Evolutionary conservation across 2,888 invertebrate genomes (phyloP).

Genomic region (Eilema depressum): DNA sequence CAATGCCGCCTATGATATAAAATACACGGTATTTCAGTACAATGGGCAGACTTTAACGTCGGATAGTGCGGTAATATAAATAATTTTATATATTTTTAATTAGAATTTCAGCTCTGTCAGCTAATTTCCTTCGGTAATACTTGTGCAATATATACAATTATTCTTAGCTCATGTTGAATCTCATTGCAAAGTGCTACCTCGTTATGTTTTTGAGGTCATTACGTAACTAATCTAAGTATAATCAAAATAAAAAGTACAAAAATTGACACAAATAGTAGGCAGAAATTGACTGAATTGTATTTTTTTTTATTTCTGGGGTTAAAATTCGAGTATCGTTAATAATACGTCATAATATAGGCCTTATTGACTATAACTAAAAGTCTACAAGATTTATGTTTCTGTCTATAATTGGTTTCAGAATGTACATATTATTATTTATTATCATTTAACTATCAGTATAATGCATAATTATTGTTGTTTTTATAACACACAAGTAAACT

Average conservation of each 20-base stretch:
- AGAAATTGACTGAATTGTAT: too few species aligned
- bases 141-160: background rate
- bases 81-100: background rate
- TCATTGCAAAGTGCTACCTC: background rate
- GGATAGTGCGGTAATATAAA: background rate
- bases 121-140: background rate
- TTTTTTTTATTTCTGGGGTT: too few species aligned
- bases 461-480: background rate
- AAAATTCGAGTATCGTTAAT: too few species aligned
- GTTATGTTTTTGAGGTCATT: background rate
- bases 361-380: too few species aligned
- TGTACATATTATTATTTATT: background rate
- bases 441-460: background rate
- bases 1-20: too few species aligned
- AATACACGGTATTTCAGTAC: background rate
- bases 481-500: background rate
- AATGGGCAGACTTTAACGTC: background rate
- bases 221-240: background rate
- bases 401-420: background rate
- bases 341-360: too few species aligned
- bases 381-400: too few species aligned
- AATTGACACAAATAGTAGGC: background rate
- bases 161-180: constrained; percentile 1
- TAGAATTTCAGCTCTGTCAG: background rate
- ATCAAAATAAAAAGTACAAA: background rate